Percentiles rank a stretch among this genome's conserved stretches.
phyloP scores from a whole-genome alignment of 2,113 vertebrate genomes.

The Hymenochirus boettgeri region DNA sequence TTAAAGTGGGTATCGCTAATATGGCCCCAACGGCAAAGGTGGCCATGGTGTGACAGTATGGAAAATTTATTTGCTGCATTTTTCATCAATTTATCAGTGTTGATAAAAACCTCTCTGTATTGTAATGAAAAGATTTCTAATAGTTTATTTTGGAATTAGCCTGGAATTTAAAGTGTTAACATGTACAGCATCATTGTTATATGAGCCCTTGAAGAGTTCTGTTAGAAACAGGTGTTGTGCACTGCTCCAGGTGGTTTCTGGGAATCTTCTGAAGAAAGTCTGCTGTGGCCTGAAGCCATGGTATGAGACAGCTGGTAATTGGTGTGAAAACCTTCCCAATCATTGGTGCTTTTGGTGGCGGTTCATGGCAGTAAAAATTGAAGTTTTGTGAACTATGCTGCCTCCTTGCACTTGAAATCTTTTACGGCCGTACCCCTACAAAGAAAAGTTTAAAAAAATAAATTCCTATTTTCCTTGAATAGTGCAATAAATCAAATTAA shows the following conservation, averaged over 20 bases:
- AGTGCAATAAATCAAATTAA: no score
- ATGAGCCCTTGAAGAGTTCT: background rate
- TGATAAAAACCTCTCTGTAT: no score
- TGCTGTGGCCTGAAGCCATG: constrained; percentile 4
- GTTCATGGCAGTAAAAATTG: constrained; percentile 9
- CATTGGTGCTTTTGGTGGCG: background rate
- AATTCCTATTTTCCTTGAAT: no score
- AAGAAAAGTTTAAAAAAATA: background rate
- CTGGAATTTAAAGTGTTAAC: no score
- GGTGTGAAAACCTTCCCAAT: background rate
- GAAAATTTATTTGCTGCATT: no score
- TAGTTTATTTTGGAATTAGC: no score
- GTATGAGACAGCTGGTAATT: background rate
- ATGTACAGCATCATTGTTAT: no score
- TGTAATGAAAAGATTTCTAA: no score
- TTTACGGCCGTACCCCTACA: constrained; percentile 23
- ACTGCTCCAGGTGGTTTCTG: constrained; percentile 1
- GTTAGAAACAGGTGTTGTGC: background rate
- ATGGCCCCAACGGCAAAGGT: no score
- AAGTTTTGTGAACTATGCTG: constrained; percentile 11
- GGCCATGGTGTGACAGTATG: no score
- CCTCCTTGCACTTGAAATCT: constrained; percentile 1
- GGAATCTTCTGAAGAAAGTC: constrained; percentile 11
- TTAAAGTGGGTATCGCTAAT: no score
- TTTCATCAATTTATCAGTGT: no score